phyloP scores from a whole-genome alignment of 1,140 invertebrate species.

The Alviniconcha marisindica region DNA sequence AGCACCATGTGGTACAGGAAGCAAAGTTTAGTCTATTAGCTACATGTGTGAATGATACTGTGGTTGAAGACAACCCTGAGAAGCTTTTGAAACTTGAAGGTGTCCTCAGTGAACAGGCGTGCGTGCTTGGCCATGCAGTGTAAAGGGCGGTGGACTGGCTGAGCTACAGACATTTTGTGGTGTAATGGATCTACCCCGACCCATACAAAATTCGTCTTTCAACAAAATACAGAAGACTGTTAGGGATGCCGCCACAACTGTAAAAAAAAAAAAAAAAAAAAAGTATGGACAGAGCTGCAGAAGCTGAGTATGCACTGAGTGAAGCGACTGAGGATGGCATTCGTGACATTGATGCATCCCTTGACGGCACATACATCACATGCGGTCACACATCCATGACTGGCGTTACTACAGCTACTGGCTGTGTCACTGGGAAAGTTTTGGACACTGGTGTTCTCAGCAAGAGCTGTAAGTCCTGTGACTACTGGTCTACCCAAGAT shows the following conservation, averaged over 20 bases:
- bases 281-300: background rate
- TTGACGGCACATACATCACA: background rate
- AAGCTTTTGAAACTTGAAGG: background rate
- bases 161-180: slow-evolving; percentile 12
- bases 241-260: background rate
- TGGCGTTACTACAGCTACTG: background rate
- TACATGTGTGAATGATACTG: background rate
- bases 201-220: background rate
- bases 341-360: background rate
- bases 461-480: background rate
- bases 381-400: background rate
- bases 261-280: background rate
- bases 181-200: background rate
- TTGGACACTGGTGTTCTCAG: background rate
- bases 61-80: no score
- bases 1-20: background rate
- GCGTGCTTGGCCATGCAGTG: background rate
- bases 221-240: background rate
- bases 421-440: background rate
- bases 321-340: background rate
- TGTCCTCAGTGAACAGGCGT: background rate
- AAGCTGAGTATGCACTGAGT: background rate
- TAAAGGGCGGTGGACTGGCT: background rate
- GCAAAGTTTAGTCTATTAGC: no score
- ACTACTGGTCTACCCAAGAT: background rate